A percentile compares a stretch with the other conserved stretches of the same genome.
Conservation (phyloP, 2,888 invertebrate genomes). For the Pseudanteris insignis region DNA sequence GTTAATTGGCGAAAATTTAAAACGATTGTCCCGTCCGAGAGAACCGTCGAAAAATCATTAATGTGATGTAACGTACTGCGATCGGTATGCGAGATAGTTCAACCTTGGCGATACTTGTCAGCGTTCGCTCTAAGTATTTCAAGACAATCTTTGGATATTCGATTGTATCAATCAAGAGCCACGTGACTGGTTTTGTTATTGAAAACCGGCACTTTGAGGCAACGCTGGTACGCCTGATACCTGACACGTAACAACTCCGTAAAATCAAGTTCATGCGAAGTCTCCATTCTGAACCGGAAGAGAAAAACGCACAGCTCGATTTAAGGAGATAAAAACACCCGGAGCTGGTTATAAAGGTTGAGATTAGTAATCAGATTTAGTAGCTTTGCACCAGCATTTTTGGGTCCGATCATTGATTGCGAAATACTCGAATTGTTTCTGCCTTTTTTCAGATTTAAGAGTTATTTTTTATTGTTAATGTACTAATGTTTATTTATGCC, state of each 20-base stretch:
- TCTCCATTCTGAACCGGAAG: slow-evolving; percentile 5
- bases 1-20: not conserved
- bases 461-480: too few species aligned
- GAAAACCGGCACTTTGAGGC: slow-evolving; percentile 23
- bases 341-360: not conserved
- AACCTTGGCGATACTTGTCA: slow-evolving; percentile 8
- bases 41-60: slow-evolving; percentile 1
- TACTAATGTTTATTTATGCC: too few species aligned
- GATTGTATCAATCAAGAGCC: slow-evolving; percentile 29
- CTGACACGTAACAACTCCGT: slow-evolving; percentile 8
- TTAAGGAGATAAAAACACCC: slow-evolving; percentile 7
- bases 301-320: slow-evolving; percentile 8
- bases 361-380: slow-evolving; percentile 2
- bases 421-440: too few species aligned
- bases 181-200: slow-evolving; percentile 30
- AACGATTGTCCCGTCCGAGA: slow-evolving; percentile 12
- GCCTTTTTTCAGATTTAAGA: too few species aligned
- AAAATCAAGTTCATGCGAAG: slow-evolving; percentile 2
- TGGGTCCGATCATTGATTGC: not conserved
- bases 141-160: slow-evolving; percentile 22
- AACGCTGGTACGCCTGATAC: slow-evolving; percentile 15
- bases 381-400: not conserved
- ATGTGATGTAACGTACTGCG: slow-evolving; percentile 1
- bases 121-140: slow-evolving; percentile 12
- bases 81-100: slow-evolving; percentile 12